phyloP scores from a whole-genome alignment of 2,113 vertebrate species.

The Thamnaconus septentrionalis region DNA sequence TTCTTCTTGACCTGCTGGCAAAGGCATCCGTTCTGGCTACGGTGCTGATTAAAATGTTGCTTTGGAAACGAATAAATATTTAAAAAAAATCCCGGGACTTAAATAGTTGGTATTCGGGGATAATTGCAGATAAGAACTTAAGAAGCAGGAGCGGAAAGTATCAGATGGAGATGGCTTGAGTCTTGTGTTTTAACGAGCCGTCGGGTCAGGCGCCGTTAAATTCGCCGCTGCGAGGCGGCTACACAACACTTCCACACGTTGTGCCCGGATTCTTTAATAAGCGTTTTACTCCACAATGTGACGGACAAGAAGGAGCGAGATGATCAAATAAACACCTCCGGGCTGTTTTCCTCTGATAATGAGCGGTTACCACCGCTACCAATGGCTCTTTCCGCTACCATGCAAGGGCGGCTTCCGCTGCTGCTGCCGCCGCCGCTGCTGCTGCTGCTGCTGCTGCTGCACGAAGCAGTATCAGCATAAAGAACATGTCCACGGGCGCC shows the following conservation, averaged over 20 bases:
- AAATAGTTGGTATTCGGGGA: too few relatives aligned
- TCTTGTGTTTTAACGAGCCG: too few relatives aligned
- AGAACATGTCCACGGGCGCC: conserved; percentile 66
- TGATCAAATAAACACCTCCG: conserved; percentile 67
- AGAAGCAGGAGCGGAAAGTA: too few relatives aligned
- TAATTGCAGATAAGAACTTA: too few relatives aligned
- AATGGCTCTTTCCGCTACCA: conserved; percentile 39
- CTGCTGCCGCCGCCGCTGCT: neutral
- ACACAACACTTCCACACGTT: conserved; percentile 17
- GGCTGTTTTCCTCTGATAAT: conserved; percentile 66
- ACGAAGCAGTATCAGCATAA: conserved; percentile 50
- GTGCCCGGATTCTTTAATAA: conserved; percentile 17
- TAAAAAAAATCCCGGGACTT: too few relatives aligned
- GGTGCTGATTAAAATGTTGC: too few relatives aligned
- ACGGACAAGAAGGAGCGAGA: conserved; percentile 60
- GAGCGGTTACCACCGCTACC: conserved; percentile 59
- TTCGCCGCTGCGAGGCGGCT: neutral
- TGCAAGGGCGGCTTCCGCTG: too few relatives aligned
- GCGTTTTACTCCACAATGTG: conserved; percentile 28
- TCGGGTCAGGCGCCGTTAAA: too few relatives aligned
- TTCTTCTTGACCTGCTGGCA: too few relatives aligned
- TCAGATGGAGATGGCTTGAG: too few relatives aligned
- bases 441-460: conserved; percentile 37
- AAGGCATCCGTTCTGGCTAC: too few relatives aligned
- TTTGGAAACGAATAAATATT: too few relatives aligned